Base-by-base conservation (phyloP, 1,140 invertebrate species). In the Zaprionus africanus region DNA sequence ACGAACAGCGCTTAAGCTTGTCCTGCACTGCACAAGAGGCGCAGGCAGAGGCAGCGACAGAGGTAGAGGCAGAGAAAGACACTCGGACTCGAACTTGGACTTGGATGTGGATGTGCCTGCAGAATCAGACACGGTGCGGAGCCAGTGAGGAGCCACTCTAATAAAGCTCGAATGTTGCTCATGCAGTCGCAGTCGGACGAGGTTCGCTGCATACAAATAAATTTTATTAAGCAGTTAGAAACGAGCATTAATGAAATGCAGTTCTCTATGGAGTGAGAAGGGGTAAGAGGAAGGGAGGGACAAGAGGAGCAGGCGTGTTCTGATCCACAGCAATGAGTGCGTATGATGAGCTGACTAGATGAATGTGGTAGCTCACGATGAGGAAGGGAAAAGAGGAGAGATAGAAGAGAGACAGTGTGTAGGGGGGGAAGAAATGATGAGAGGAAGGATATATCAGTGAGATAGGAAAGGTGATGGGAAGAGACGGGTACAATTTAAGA, bases 1-100 rank as follows among this genome's bases (percentile, higher is more conserved):
- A 92, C 90, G 90, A 90, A 90, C 85, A 90, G 73, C 85, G 85
- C 81, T 90, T 90, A 90, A 90, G 86, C 85, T 88, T 88, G 84
- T 90, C 84, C 84, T 87, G 68, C 59, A 65, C 19, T 24, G 46
- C 46, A n/a, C 38, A 24, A 51, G 46, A 24, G 19, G 46, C 46
- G 46, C 9, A 51, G 19, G 46, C 17, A 24, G 19, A 22, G 41
- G n/a, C 41, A 17, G 4, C 4, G 36, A 1, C 19, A 54, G 51
- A 15, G 17, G 17, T 22, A 54, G 24, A n/a, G 9, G 26, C 13
- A 19, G 19, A 22, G 49, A 3, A 22, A 53, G 17, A 22, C 19
- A 26, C 53, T 28, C 36, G 53, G 34, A 13, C 28, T 38, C 31
- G 12, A 12, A 43, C 43, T 36, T 22, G 17, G 49, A 61, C 28